Conservation (phyloP, 2,888 invertebrate genomes). For the Clusia tigrina region DNA sequence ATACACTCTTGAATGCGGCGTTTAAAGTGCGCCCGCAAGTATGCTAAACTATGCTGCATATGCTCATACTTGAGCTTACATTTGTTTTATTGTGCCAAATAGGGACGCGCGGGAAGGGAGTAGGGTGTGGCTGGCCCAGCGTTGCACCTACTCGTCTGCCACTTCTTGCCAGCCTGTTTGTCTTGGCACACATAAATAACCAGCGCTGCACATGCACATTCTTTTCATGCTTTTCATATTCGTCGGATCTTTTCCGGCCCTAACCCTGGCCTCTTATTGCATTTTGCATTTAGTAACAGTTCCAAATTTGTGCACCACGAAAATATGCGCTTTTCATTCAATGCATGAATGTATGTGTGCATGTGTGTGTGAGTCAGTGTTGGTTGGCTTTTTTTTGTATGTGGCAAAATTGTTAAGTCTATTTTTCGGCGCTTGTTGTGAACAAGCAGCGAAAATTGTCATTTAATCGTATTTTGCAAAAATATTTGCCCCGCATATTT, state of each 20-base stretch:
- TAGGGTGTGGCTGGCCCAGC: not conserved
- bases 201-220: not conserved
- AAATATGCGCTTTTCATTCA: no score
- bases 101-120: not conserved
- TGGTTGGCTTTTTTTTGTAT: not conserved
- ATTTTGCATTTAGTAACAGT: not conserved
- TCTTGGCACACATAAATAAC: not conserved
- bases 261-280: not conserved
- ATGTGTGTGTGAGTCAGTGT: conserved; percentile 20
- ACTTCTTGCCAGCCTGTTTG: not conserved
- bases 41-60: conserved; percentile 17
- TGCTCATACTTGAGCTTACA: not conserved
- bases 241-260: not conserved
- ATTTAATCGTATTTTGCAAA: conserved; percentile 34
- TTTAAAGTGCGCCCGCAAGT: conserved; percentile 11
- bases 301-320: not conserved
- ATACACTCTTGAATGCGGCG: not conserved
- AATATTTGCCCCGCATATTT: not conserved
- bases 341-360: not conserved
- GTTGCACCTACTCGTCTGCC: not conserved
- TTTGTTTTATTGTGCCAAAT: not conserved
- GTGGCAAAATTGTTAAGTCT: no score
- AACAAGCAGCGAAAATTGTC: conserved; percentile 38
- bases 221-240: not conserved
- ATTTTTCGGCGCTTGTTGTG: not conserved